phyloP scores from a whole-genome alignment of 2,797 vertebrate species.

The Threskiornis aethiopicus region DNA sequence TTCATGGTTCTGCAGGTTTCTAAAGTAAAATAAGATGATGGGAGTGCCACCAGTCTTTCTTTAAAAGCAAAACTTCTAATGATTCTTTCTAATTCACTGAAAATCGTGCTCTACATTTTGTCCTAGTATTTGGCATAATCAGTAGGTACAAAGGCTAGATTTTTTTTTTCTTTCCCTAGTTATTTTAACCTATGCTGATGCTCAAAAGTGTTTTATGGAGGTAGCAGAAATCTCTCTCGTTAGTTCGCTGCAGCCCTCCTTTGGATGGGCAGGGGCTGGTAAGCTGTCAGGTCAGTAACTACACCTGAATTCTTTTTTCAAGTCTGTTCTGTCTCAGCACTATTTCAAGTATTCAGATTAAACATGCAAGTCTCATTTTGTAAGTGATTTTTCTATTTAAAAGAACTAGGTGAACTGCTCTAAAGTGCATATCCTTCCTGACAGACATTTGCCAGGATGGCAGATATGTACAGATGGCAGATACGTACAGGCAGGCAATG shows the following conservation, averaged over 20 bases:
- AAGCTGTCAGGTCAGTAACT: not conserved
- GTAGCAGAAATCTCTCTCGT: not conserved
- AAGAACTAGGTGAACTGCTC: not conserved
- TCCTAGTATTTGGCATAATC: not conserved
- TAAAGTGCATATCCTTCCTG: not conserved
- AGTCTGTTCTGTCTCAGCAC: not conserved
- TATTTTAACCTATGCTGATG: not conserved
- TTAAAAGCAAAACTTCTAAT: not conserved
- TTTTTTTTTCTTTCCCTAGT: not conserved
- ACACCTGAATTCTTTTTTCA: no score
- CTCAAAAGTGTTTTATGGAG: not conserved
- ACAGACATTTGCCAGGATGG: not conserved
- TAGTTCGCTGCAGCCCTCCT: not conserved
- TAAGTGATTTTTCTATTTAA: not conserved
- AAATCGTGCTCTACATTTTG: not conserved
- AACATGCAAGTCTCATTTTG: not conserved
- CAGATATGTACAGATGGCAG: not conserved
- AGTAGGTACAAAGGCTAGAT: not conserved
- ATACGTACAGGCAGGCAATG: rapidly evolving
- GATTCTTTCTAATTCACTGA: not conserved
- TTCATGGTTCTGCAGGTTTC: not conserved
- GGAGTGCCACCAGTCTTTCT: not conserved
- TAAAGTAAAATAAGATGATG: not conserved
- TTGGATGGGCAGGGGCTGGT: not conserved
- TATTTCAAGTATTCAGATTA: not conserved